Base-by-base conservation (phyloP, 1,140 invertebrate species). In the Lepidurus arcticus region DNA sequence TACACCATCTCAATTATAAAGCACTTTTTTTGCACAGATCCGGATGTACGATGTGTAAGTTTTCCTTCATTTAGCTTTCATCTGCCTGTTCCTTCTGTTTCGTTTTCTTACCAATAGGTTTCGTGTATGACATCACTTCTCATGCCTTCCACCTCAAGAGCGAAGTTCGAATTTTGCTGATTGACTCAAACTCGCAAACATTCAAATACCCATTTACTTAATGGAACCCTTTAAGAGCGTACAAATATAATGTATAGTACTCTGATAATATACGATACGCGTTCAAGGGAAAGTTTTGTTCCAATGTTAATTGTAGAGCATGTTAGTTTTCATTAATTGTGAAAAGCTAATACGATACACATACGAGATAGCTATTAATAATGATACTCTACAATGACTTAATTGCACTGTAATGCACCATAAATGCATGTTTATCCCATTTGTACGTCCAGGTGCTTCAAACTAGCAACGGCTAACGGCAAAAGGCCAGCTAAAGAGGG, bases 381-480 rank as follows among this genome's bases (percentile, higher is more conserved):
- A 65, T 65, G 8, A 7, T 65, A 34, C 34, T 34, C 34, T 34
- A 34, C 34, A 34, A 34, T 34, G 34, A 3, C 3, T 65, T 13
- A 53, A 53, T 16, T 4, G 53, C 7, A 10, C 13, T 4, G 16
- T 65, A 16, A 21, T 65, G 53, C 53, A 65, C 53, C 3, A 65
- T n/a, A 21, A 13, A 65, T n/a, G 53, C 53, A n/a, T 65, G 53
- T 65, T 65, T 65, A 65, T 65, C 53, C 53, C 53, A 65, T 65
- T 65, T 65, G 21, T 65, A 65, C 53, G 21, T 65, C 53, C 53
- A 65, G 53, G 53, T 65, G 53, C 21, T 65, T 65, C 53, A n/a
- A 65, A 21, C 53, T 65, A 65, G 53, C 53, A 65, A 65, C 53
- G n/a, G 53, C 13, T 65, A 65, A 65, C 13, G 53, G 53, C 16